Evolutionary conservation across 2,113 vertebrate species (phyloP).

Genomic region (Rhinolophus sinicus): DNA sequence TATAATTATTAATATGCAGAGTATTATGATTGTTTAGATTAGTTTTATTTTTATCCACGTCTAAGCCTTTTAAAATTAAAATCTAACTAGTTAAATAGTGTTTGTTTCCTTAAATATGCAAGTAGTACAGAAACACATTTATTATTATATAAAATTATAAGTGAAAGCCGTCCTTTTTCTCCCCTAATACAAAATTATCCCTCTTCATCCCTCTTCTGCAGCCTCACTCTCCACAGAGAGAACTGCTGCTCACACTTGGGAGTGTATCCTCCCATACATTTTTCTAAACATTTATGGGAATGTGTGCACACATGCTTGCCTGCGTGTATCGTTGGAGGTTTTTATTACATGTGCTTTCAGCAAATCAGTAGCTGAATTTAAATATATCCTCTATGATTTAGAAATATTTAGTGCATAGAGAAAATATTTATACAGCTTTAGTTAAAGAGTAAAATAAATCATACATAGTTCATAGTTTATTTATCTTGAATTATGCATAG

Average conservation of each 20-base stretch:
- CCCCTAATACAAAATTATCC: not conserved
- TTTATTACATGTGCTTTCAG: conserved; percentile 53
- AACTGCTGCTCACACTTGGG: not conserved
- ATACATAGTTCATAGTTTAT: conserved; percentile 71
- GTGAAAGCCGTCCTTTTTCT: not conserved
- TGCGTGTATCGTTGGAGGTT: not conserved
- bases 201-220: not conserved
- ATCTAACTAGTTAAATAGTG: not conserved
- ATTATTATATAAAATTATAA: not conserved
- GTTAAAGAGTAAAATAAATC: conserved; percentile 67
- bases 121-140: not conserved
- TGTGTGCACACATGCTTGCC: not conserved
- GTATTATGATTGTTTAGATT: not conserved
- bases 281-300: not conserved
- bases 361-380: conserved; percentile 49
- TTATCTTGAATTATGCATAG: conserved; percentile 71
- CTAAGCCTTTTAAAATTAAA: conserved; percentile 30
- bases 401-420: conserved; percentile 66
- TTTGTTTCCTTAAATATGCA: not conserved
- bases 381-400: conserved; percentile 60
- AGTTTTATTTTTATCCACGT: conserved; percentile 11
- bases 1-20: not conserved
- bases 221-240: not conserved
- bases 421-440: conserved; percentile 77
- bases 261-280: not conserved